A percentile compares a stretch with the other conserved stretches of the same genome.
These are phyloP conservation scores for Drosophila prostipennis DNA, from an alignment of 2,888 invertebrate species.

Conservation along the genomic window DNA sequence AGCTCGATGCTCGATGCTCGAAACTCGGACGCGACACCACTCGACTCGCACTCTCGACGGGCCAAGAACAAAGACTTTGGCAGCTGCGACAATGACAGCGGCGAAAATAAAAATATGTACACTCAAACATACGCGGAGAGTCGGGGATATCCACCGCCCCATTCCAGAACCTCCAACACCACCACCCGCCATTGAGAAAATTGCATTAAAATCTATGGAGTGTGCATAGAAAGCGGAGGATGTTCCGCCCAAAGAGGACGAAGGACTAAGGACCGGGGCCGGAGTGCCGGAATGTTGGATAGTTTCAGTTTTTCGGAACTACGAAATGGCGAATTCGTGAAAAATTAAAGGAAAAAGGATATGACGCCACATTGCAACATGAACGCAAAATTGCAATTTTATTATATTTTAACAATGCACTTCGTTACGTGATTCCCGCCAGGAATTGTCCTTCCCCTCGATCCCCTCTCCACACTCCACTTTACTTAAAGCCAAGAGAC, in stretches of 20 bases:
- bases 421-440: conserved; percentile 81
- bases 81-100: conserved; percentile 78
- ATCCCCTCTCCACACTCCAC: conserved; percentile 16
- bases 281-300: conserved; percentile 34
- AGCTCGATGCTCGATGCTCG: conserved; percentile 24
- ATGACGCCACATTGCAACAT: conserved; percentile 80
- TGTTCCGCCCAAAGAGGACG: conserved; percentile 7
- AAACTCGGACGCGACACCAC: conserved; percentile 36
- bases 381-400: conserved; percentile 80
- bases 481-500: conserved; percentile 27
- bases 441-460: conserved; percentile 64
- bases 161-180: background rate
- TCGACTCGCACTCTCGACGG: conserved; percentile 24
- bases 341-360: conserved; percentile 80
- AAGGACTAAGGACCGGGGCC: background rate
- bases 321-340: conserved; percentile 79
- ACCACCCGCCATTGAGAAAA: conserved; percentile 58
- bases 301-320: conserved; percentile 74
- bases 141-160: background rate
- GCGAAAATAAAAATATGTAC: conserved; percentile 66
- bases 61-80: conserved; percentile 77
- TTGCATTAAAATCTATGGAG: conserved; percentile 81
- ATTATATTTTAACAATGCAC: conserved; percentile 80
- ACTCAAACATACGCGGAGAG: conserved; percentile 22
- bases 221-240: conserved; percentile 70